Evolutionary conservation across 2,888 invertebrate species (phyloP).

Genomic region (Lochmaea crataegi): DNA sequence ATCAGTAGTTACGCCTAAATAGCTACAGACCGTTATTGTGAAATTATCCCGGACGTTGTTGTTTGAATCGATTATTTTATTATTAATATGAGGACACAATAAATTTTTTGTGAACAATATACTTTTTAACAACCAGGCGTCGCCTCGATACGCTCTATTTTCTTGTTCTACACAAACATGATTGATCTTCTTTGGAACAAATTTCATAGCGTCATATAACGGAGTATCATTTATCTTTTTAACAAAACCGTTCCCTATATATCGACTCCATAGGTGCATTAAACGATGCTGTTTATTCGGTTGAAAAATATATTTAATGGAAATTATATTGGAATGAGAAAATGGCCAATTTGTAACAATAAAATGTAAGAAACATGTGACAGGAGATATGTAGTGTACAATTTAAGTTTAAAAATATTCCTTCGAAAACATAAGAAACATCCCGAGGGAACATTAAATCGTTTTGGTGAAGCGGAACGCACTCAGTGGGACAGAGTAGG

Average conservation of each 20-base stretch:
- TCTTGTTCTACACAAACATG: neutral
- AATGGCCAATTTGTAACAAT: slow-evolving; percentile 61
- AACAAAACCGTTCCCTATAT: slow-evolving; percentile 4
- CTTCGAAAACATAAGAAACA: slow-evolving; percentile 58
- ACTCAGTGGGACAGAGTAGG: slow-evolving; percentile 42
- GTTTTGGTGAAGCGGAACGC: slow-evolving; percentile 50
- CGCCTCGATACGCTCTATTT: neutral
- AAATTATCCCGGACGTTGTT: too few species aligned
- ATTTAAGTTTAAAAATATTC: slow-evolving; percentile 62
- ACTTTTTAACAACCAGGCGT: neutral
- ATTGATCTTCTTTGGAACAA: neutral
- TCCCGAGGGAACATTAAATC: slow-evolving; percentile 58
- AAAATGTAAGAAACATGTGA: slow-evolving; percentile 62
- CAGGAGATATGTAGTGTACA: slow-evolving; percentile 65
- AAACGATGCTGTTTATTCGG: slow-evolving; percentile 25
- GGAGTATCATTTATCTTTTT: neutral
- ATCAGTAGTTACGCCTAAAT: too few species aligned
- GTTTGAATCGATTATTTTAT: too few species aligned
- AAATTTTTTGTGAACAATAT: too few species aligned
- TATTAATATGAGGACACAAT: too few species aligned
- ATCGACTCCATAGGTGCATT: slow-evolving; percentile 17
- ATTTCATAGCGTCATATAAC: neutral
- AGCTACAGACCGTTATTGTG: too few species aligned
- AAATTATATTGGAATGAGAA: slow-evolving; percentile 40
- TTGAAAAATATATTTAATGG: slow-evolving; percentile 33